phyloP scores from a whole-genome alignment of 2,888 invertebrate species.

The Marronus borbonicus region DNA sequence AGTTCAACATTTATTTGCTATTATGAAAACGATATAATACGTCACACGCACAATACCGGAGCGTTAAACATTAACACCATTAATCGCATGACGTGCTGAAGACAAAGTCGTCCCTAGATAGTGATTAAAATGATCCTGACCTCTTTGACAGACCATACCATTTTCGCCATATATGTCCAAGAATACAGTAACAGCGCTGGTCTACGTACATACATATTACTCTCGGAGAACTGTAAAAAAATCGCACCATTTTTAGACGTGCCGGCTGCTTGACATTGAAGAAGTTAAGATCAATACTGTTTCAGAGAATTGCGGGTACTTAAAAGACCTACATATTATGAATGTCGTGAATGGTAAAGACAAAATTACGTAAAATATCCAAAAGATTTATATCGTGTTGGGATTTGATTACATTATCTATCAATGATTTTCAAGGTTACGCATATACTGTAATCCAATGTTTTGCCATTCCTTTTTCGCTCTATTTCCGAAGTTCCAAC shows the following conservation, averaged over 20 bases:
- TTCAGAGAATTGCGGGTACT: conserved; percentile 3
- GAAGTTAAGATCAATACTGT: conserved; percentile 24
- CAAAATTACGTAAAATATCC: too few species aligned
- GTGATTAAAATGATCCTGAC: conserved; percentile 40
- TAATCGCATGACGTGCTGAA: conserved; percentile 12
- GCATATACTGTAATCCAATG: too few species aligned
- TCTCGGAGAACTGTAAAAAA: conserved; percentile 7
- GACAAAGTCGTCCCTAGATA: conserved; percentile 42
- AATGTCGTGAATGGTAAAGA: neutral
- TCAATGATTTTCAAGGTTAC: too few species aligned
- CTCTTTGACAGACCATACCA: conserved; percentile 37
- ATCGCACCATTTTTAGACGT: conserved; percentile 36
- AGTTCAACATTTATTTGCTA: neutral
- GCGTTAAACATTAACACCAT: conserved; percentile 36
- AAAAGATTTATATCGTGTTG: too few species aligned
- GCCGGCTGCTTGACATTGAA: conserved; percentile 36
- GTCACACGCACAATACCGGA: conserved; percentile 1
- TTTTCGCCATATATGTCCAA: conserved; percentile 44
- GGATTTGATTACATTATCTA: too few species aligned
- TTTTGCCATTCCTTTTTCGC: too few species aligned
- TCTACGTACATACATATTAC: conserved; percentile 10
- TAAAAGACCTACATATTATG: neutral
- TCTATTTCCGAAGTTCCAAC: too few species aligned
- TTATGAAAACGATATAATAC: neutral
- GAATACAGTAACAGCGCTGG: conserved; percentile 25